Conservation (phyloP, 1,140 invertebrate genomes). For the Polypedilum vanderplanki region DNA sequence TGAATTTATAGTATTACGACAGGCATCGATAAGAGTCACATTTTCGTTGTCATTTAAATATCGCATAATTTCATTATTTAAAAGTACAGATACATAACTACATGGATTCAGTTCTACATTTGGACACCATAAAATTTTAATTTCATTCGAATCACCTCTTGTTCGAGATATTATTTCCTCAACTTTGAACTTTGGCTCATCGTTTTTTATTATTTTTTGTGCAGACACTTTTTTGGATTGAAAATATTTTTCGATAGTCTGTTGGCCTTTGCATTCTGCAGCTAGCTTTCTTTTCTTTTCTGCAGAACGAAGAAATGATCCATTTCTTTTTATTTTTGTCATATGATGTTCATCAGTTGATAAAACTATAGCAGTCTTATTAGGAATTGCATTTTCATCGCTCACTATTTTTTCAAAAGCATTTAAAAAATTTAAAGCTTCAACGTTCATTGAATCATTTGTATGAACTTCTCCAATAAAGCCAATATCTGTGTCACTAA, state of each 20-base stretch:
- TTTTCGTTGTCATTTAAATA: background rate
- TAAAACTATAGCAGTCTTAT: background rate
- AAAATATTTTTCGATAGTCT: background rate
- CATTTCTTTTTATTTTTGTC: background rate
- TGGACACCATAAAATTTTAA: background rate
- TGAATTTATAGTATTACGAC: background rate
- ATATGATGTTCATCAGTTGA: background rate
- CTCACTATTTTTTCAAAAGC: background rate
- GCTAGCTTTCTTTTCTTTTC: background rate
- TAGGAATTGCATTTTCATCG: background rate
- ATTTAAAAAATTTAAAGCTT: background rate
- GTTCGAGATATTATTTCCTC: background rate
- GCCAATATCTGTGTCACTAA: background rate
- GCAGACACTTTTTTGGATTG: background rate
- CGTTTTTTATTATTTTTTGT: background rate
- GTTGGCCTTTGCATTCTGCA: background rate
- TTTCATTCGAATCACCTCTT: background rate
- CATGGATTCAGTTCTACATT: background rate
- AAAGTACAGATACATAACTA: background rate
- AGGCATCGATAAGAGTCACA: background rate
- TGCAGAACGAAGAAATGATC: background rate
- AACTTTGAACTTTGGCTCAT: background rate
- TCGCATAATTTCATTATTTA: background rate
- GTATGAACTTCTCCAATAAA: background rate
- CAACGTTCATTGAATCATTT: background rate